phyloP scores from a whole-genome alignment of 2,113 vertebrate genomes.

The Dryoscopus gambensis region DNA sequence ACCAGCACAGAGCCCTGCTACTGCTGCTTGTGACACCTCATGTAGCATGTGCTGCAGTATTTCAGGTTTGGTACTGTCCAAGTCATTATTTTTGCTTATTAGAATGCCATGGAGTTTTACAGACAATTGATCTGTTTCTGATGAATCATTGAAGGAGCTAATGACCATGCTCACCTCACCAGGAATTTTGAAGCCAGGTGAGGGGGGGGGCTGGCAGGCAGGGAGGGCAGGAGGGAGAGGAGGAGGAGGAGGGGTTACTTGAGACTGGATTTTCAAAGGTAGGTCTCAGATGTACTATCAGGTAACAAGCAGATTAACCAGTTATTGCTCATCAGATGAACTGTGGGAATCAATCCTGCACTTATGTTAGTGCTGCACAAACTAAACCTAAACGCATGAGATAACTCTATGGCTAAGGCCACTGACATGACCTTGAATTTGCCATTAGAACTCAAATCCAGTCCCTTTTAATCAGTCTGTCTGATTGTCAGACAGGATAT shows the following conservation, averaged over 20 bases:
- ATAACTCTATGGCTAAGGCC: neutral
- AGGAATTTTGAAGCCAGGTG: fast-evolving
- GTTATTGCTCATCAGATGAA: neutral
- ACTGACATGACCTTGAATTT: neutral
- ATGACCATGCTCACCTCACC: neutral
- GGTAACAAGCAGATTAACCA: neutral
- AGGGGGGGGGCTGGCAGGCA: fast-evolving
- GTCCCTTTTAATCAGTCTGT: neutral
- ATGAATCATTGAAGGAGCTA: neutral
- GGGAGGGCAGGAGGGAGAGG: neutral
- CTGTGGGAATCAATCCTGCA: neutral
- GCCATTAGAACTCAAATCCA: neutral
- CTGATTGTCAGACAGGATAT: neutral
- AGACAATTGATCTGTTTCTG: neutral
- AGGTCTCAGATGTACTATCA: neutral
- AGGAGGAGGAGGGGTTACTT: neutral
- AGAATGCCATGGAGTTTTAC: neutral
- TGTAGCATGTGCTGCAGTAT: fast-evolving
- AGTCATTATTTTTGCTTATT: neutral
- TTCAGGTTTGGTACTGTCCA: neutral
- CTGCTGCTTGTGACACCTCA: neutral
- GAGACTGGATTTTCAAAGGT: neutral
- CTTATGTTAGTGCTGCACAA: neutral
- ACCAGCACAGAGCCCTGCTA: fast-evolving
- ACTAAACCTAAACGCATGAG: neutral